phyloP scores from a whole-genome alignment of 2,797 vertebrate genomes.

The Oreochromis grahami region DNA sequence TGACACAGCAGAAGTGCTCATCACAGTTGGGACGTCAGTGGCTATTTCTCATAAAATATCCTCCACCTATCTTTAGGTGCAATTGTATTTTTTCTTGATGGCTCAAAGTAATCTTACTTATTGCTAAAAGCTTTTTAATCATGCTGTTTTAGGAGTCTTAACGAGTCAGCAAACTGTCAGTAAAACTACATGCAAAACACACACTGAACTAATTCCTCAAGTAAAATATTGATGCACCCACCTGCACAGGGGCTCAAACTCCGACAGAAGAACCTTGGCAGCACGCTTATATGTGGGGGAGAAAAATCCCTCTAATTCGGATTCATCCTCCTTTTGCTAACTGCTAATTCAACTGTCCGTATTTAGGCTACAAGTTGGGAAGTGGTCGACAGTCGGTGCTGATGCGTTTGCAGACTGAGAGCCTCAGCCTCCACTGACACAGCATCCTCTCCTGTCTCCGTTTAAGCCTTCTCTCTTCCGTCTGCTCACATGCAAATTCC shows the following conservation, averaged over 20 bases:
- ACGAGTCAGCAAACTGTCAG: not conserved
- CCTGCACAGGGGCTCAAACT: constrained; percentile 34
- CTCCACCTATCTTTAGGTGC: not conserved
- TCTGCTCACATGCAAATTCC: constrained; percentile 23
- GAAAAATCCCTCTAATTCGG: not conserved
- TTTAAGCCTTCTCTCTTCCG: constrained; percentile 17
- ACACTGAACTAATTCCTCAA: not conserved
- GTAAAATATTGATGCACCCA: not conserved
- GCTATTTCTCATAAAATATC: not conserved
- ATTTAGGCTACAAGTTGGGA: constrained; percentile 6
- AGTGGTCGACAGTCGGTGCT: not conserved
- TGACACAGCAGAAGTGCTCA: constrained; percentile 3
- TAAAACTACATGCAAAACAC: rapidly evolving
- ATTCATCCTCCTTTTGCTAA: not conserved
- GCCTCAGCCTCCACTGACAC: constrained; percentile 16
- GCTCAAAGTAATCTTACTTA: not conserved
- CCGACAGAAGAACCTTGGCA: not conserved
- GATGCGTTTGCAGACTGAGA: not conserved
- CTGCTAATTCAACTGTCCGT: not conserved
- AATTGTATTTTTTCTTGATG: not conserved
- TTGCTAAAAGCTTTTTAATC: not conserved
- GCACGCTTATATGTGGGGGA: not conserved
- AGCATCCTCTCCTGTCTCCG: constrained; percentile 9
- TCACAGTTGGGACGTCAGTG: not conserved
- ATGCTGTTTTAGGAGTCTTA: not conserved